Base-by-base conservation (phyloP, 1,140 invertebrate genomes). In the Drosophila subobscura region DNA sequence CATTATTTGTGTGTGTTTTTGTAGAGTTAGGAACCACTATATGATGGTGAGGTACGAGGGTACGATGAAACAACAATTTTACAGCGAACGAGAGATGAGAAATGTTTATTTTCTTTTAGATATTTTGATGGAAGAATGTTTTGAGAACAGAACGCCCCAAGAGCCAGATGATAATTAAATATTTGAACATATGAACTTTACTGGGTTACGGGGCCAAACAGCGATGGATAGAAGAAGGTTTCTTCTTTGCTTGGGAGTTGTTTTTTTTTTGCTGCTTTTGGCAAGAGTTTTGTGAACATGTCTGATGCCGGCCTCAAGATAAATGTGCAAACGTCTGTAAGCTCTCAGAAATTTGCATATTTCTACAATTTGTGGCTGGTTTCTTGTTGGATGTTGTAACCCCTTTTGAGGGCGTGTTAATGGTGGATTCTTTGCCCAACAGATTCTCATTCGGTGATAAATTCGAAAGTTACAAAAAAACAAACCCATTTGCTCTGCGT, bases 161-260 rank as follows among this genome's bases (percentile, higher is more conserved):
- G 53, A 71, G 53, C 42, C 41, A 40, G 53, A 66, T 74, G 73
- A 77, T 81, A 81, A 81, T 81, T 81, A 81, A 81, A 81, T 83
- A 81, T 81, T 81, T 81, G 78, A 74, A 83, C 79, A 83, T 81
- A 77, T 81, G 59, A 81, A 81, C 79, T 81, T 81, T 83, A 83
- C 41, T 81, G 64, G 79, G 79, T 81, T 83, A 81, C 59, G 68
- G 49, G 79, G 79, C 57, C 79, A 83, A 61, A 37, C 47, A 6
- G 49, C 29, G 58, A 40, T 22, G 58, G 12, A 27, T 56, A 23
- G 22, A 29, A 0, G 12, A 10, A 37, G 33, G 7, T 4, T 12
- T 67, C 63, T 16, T 60, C 29, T 60, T 37, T 53, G 37, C 16
- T 61, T 54, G n/a, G 44, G 6, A 22, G 65, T 27, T 3, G 16